Conservation (phyloP, 2,113 vertebrate species). For the Hydropotes inermis region DNA sequence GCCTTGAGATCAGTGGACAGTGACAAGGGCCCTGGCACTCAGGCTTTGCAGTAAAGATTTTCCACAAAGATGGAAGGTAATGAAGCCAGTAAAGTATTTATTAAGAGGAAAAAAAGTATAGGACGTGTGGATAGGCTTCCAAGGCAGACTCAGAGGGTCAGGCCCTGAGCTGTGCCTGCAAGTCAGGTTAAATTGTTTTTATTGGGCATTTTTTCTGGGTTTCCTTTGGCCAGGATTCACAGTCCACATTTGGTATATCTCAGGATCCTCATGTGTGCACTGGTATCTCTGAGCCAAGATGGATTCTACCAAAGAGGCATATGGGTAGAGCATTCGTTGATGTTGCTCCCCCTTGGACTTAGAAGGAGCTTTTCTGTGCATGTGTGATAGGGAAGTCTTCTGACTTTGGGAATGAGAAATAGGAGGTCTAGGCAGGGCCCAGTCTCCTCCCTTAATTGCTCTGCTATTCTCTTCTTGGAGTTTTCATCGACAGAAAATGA, state of each 20-base stretch:
- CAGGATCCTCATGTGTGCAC: background rate
- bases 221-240: background rate
- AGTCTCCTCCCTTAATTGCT: background rate
- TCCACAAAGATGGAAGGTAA: background rate
- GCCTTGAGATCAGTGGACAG: background rate
- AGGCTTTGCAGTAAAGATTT: background rate
- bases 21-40: background rate
- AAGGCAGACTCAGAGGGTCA: background rate
- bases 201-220: background rate
- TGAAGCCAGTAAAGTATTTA: background rate
- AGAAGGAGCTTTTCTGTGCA: background rate
- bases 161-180: background rate
- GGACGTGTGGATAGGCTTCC: fast-evolving
- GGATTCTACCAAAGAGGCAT: background rate
- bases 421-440: background rate
- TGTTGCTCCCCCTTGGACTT: background rate
- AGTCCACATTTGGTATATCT: background rate
- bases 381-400: background rate
- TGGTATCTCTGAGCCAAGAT: background rate
- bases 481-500: background rate
- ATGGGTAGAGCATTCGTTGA: background rate
- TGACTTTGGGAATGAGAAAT: background rate
- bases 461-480: background rate
- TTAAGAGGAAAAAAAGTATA: background rate
- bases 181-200: background rate